These are phyloP conservation scores for Trichogramma dendrolimi DNA, from an alignment of 2,888 invertebrate genomes.

Conservation along the genomic window DNA sequence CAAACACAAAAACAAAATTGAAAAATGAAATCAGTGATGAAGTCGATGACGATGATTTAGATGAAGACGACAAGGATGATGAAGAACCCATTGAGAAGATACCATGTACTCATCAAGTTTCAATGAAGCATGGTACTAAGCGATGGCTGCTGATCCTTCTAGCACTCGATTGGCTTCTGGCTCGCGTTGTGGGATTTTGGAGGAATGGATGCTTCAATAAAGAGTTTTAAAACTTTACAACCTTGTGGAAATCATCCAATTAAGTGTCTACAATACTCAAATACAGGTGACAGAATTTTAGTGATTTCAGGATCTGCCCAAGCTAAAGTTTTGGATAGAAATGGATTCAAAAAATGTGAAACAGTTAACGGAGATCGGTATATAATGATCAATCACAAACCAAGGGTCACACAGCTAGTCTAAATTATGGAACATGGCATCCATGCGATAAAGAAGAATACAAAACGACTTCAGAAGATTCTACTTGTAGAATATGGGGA, in stretches of 20 bases:
- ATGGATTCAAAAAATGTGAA: slow-evolving; percentile 89
- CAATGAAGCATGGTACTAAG: slow-evolving; percentile 87
- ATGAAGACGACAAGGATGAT: slow-evolving; percentile 30
- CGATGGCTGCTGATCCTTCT: slow-evolving; percentile 87
- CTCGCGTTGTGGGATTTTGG: slow-evolving; percentile 97
- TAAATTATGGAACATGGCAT: slow-evolving; percentile 89
- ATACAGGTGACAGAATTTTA: slow-evolving; percentile 88
- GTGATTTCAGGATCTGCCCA: slow-evolving; percentile 89
- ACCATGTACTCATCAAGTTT: slow-evolving; percentile 73
- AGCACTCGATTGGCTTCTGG: slow-evolving; percentile 89
- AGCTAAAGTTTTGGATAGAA: slow-evolving; percentile 90
- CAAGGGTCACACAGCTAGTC: slow-evolving; percentile 88
- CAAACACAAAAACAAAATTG: slow-evolving; percentile 11
- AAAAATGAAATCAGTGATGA: slow-evolving; percentile 2
- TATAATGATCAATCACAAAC: slow-evolving; percentile 88
- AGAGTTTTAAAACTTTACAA: slow-evolving; percentile 87
- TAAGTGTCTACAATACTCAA: slow-evolving; percentile 82
- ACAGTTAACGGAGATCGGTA: slow-evolving; percentile 97
- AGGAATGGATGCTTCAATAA: slow-evolving; percentile 91
- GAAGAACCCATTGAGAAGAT: slow-evolving; percentile 57
- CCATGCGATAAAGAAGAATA: slow-evolving; percentile 88
- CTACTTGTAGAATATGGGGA: slow-evolving; percentile 91
- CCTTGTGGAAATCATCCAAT: slow-evolving; percentile 97
- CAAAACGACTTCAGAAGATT: slow-evolving; percentile 89
- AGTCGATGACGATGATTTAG: slow-evolving; percentile 3